Percentiles rank a stretch among this genome's conserved stretches.
phyloP scores from a whole-genome alignment of 2,888 invertebrate species.

The Campoplex capitator region DNA sequence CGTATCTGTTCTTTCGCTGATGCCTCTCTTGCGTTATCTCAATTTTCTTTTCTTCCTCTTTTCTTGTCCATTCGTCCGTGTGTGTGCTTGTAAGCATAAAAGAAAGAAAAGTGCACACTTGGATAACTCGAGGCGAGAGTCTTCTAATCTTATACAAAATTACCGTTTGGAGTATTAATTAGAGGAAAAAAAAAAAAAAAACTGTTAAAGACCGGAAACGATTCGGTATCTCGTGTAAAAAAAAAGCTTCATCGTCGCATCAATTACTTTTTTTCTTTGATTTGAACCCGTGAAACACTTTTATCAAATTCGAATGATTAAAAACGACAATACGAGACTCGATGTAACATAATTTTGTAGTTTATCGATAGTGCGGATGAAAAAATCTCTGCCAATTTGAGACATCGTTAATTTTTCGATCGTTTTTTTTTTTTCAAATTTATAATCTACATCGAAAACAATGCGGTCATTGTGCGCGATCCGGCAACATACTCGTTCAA shows the following conservation, averaged over 20 bases:
- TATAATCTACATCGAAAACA: background rate
- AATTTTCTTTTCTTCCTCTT: slow-evolving; percentile 48
- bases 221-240: background rate
- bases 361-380: background rate
- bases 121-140: background rate
- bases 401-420: background rate
- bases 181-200: background rate
- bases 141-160: background rate
- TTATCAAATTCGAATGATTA: background rate
- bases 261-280: background rate
- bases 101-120: background rate
- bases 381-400: background rate
- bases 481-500: background rate
- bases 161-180: background rate
- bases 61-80: slow-evolving; percentile 27
- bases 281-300: background rate
- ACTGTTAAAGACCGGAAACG: background rate
- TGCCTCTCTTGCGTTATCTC: slow-evolving; percentile 61
- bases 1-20: slow-evolving; percentile 47
- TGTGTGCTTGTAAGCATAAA: background rate
- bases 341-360: background rate
- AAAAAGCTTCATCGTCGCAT: background rate
- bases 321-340: background rate
- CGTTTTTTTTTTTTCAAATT: background rate
- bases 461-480: slow-evolving; percentile 2